Evolutionary conservation across 2,113 vertebrate genomes (phyloP).

Genomic region (Aldabrachelys gigantea): DNA sequence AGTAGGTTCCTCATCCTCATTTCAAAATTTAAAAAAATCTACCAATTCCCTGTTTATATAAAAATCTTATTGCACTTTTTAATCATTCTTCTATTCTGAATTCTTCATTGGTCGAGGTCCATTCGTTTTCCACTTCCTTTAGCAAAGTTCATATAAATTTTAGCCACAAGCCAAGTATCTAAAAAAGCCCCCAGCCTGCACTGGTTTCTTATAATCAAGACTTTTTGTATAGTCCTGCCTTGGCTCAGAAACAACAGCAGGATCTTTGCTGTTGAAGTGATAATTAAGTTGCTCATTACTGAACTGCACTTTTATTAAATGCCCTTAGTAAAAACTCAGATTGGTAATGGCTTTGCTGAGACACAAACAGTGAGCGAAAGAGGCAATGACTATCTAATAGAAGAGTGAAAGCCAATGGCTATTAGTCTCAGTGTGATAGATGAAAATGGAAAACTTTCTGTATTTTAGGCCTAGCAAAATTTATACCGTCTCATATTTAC

Average conservation of each 20-base stretch:
- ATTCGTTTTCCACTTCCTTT: conserved; percentile 18
- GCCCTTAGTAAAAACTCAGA: background rate
- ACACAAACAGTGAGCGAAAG: background rate
- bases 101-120: background rate
- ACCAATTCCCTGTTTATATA: background rate
- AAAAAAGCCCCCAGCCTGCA: background rate
- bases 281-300: conserved; percentile 55
- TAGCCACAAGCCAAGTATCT: background rate
- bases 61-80: background rate
- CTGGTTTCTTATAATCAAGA: background rate
- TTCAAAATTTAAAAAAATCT: background rate
- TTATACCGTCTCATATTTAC: background rate
- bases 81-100: background rate
- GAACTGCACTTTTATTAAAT: background rate
- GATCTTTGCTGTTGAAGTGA: background rate
- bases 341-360: background rate
- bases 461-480: rapidly evolving
- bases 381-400: background rate
- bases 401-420: background rate
- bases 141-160: conserved; percentile 1
- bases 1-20: background rate
- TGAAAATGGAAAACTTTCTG: background rate
- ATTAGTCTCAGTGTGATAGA: rapidly evolving
- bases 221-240: background rate
- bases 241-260: conserved; percentile 1